Base-by-base conservation (phyloP, 2,888 invertebrate genomes). In the Bombylius major region DNA sequence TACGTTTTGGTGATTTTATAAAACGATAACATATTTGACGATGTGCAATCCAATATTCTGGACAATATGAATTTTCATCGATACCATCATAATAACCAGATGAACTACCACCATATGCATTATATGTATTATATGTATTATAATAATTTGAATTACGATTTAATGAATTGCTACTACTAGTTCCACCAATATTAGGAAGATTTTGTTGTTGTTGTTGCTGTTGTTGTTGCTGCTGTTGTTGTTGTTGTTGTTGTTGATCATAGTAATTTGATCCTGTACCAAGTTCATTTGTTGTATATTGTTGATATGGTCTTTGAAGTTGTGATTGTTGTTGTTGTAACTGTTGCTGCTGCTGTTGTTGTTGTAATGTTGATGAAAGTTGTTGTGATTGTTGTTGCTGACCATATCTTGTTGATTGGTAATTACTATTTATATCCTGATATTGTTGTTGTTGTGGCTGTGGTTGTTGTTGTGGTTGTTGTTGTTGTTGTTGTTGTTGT, bases 11-110 rank as follows among this genome's bases (percentile, higher is more conserved):
- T 6, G 91, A 92, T 66, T 89, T 87, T 5, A 90, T 88, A 67
- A 95, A 96, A 53, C 89, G 83, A 70, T 92, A 95, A 71, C 96
- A 97, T 0, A 86, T 83, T 59, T 86, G 83, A 61, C 84, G 81
- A 67, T 80, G 89, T 39, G 82, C 81, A n/a, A 86, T 74, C 96
- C 96, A 96, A 70, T 90, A 82, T 54, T 86, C 83, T 0, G 94
- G 95, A 72, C 96, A 96, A 52, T 67, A 73, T 59, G 70, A 68
- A 33, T 69, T 67, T 49, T 70, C 70, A 61, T 66, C 77, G 65
- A 62, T 65, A 54, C 59, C 61, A 5, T 58, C 23, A 8, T 47
- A 54, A 36, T 49, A 51, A n/a, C 52, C 52, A 39, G 49, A 55
- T 8, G 31, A 13, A 14, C 45, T 32, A 31, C 32, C 46, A 5